These are phyloP conservation scores for Lanius collurio DNA, from an alignment of 2,113 vertebrate genomes.

Conservation along the genomic window DNA sequence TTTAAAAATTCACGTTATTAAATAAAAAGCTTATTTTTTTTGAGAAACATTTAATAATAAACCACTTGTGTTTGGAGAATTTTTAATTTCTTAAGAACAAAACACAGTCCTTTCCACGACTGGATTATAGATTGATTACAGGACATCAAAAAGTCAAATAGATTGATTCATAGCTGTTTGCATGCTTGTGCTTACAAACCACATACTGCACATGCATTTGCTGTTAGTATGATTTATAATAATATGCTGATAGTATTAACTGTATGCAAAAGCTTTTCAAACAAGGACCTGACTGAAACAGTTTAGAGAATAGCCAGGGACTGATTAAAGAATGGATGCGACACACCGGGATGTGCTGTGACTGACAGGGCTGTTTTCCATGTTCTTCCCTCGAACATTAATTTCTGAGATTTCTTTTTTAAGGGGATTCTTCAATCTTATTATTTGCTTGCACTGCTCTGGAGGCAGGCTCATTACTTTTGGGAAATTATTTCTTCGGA, in stretches of 20 bases:
- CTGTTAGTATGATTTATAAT: neutral
- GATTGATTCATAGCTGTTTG: neutral
- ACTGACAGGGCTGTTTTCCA: neutral
- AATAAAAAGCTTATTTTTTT: slow-evolving; percentile 31
- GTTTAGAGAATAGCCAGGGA: neutral
- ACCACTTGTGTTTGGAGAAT: neutral
- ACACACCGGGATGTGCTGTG: neutral
- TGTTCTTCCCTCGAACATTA: neutral
- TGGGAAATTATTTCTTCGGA: neutral
- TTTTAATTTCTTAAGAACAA: slow-evolving; percentile 24
- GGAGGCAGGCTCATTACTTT: neutral
- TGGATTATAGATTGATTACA: slow-evolving; percentile 4
- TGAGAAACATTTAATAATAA: neutral
- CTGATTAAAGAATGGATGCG: neutral
- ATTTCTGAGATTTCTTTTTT: neutral
- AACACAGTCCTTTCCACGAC: neutral
- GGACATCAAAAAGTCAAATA: neutral
- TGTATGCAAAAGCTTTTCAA: neutral
- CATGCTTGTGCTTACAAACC: neutral
- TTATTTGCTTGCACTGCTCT: neutral
- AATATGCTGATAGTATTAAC: neutral
- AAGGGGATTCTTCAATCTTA: neutral
- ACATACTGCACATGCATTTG: neutral
- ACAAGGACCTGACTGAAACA: neutral
- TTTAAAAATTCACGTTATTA: neutral